A percentile compares a stretch with the other conserved stretches of the same genome.
These are phyloP conservation scores for Elymnias hypermnestra DNA, from an alignment of 1,140 invertebrate genomes.

Conservation along the genomic window DNA sequence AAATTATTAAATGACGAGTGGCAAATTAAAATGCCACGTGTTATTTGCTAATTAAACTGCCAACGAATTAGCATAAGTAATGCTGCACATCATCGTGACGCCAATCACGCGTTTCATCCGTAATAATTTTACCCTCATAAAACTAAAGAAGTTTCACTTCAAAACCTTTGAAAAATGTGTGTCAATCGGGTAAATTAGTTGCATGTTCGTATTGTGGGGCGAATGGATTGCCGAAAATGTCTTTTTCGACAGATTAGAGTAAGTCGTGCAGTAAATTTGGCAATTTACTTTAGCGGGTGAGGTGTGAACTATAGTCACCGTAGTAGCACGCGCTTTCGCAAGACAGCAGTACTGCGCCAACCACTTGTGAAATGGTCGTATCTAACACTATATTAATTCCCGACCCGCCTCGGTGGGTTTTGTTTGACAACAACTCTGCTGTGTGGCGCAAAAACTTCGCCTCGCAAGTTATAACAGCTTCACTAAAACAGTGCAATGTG, in stretches of 20 bases:
- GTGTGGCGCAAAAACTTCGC: slow-evolving; percentile 26
- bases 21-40: too few species aligned
- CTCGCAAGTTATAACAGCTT: slow-evolving; percentile 12
- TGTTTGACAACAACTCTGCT: slow-evolving; percentile 54
- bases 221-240: background rate
- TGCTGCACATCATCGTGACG: too few species aligned
- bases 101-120: too few species aligned
- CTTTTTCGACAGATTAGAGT: slow-evolving; percentile 30
- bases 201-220: too few species aligned
- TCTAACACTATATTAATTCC: slow-evolving; percentile 70
- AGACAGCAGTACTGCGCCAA: slow-evolving; percentile 54
- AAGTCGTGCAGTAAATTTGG: slow-evolving; percentile 51
- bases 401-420: slow-evolving; percentile 58
- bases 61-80: too few species aligned
- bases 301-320: slow-evolving; percentile 28
- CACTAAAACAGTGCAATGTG: slow-evolving; percentile 18
- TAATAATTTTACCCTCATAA: too few species aligned
- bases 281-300: slow-evolving; percentile 47
- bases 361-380: slow-evolving; percentile 73
- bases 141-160: too few species aligned
- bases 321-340: slow-evolving; percentile 59
- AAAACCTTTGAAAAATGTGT: too few species aligned
- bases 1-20: too few species aligned
- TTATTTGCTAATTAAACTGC: too few species aligned
- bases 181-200: too few species aligned